Conservation (phyloP, 2,888 invertebrate species). For the Himalopsyche kuldschensis region DNA sequence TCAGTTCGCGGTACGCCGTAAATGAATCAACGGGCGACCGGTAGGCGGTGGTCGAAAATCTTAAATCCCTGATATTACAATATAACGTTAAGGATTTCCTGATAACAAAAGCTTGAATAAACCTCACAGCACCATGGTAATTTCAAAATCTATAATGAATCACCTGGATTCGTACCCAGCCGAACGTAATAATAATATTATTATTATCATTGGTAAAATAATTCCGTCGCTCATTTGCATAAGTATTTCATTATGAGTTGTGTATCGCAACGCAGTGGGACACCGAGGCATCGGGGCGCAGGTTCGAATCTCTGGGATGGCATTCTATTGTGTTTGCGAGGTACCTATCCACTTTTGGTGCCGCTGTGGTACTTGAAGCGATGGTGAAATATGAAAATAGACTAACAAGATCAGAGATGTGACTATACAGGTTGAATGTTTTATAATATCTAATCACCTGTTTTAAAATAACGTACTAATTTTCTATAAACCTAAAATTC, state of each 20-base stretch:
- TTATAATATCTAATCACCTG: neutral
- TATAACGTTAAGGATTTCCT: no score
- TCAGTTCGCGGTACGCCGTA: no score
- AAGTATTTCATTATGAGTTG: constrained; percentile 36
- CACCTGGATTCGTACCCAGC: neutral
- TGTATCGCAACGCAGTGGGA: constrained; percentile 31
- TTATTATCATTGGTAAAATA: neutral
- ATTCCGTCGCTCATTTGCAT: constrained; percentile 31
- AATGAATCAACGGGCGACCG: no score
- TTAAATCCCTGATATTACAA: no score
- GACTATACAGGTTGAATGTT: neutral
- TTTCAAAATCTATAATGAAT: neutral
- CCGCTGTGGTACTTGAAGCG: constrained; percentile 7
- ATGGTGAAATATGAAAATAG: constrained; percentile 37
- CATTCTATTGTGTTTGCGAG: constrained; percentile 37
- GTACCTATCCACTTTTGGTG: neutral
- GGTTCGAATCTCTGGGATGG: constrained; percentile 23
- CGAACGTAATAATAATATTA: neutral
- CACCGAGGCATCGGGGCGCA: constrained; percentile 14
- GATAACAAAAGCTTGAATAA: no score
- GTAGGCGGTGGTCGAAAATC: no score
- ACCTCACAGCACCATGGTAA: no score
- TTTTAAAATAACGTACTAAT: neutral
- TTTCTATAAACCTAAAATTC: no score
- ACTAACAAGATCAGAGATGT: constrained; percentile 9